A percentile compares a stretch with the other conserved stretches of the same genome.
Conservation (phyloP, 1,140 invertebrate genomes). For the Conus ventricosus region DNA sequence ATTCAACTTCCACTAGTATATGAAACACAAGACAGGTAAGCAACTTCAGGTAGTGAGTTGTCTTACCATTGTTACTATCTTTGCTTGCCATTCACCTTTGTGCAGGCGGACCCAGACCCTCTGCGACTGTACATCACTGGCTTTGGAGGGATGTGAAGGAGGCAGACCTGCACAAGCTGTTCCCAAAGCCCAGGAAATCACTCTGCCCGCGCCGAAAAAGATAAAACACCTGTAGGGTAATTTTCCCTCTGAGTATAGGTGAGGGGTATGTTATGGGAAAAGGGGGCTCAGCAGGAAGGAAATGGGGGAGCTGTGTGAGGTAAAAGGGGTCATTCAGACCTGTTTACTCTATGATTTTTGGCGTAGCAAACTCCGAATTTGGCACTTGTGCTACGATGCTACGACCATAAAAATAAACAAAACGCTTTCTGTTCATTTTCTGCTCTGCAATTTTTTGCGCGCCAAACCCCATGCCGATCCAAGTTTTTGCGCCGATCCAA, state of each 20-base stretch:
- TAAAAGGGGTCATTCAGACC: too few relatives aligned
- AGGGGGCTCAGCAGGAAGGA: too few relatives aligned
- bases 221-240: slow-evolving; percentile 34
- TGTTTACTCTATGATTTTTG: too few relatives aligned
- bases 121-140: slow-evolving; percentile 48
- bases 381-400: too few relatives aligned
- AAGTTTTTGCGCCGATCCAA: too few relatives aligned
- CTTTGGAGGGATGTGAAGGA: slow-evolving; percentile 29
- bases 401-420: too few relatives aligned
- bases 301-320: too few relatives aligned
- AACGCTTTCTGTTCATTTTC: too few relatives aligned
- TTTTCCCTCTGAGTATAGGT: not conserved
- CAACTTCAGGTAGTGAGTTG: not conserved
- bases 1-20: not conserved
- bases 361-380: too few relatives aligned
- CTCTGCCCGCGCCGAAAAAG: slow-evolving; percentile 38
- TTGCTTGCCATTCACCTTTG: not conserved
- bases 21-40: not conserved
- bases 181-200: slow-evolving; percentile 42
- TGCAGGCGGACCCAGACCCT: slow-evolving; percentile 46
- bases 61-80: not conserved
- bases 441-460: too few relatives aligned
- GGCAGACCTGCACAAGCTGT: slow-evolving; percentile 42
- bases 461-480: too few relatives aligned
- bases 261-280: too few relatives aligned